A percentile compares a stretch with the other conserved stretches of the same genome.
These are phyloP conservation scores for Labia minor DNA, from an alignment of 2,888 invertebrate genomes.

Conservation along the genomic window DNA sequence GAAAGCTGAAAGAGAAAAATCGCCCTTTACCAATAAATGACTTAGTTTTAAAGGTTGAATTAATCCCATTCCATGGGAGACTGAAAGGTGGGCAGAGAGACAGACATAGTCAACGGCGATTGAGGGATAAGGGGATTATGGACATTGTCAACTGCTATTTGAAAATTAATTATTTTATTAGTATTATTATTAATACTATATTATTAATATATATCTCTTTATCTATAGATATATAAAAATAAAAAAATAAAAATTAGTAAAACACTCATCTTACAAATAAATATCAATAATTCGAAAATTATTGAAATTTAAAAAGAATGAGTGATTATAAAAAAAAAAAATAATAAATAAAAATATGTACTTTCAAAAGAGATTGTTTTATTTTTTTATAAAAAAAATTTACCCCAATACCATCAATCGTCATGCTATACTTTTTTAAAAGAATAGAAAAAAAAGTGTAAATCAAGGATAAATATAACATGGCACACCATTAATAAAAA, in stretches of 20 bases:
- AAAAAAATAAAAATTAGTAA: constrained; percentile 16
- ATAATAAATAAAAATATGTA: too few relatives aligned
- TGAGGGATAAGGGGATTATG: not conserved
- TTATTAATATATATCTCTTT: not conserved
- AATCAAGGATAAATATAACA: not conserved
- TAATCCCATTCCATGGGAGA: constrained; percentile 21
- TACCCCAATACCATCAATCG: not conserved
- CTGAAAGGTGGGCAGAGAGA: constrained; percentile 18
- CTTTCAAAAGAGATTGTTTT: too few relatives aligned
- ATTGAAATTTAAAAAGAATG: too few relatives aligned
- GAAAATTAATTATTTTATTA: constrained; percentile 13
- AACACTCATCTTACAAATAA: too few relatives aligned
- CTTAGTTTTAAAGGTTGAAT: not conserved
- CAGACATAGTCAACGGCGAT: not conserved
- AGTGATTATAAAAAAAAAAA: too few relatives aligned
- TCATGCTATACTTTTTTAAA: not conserved
- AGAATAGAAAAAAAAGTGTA: constrained; percentile 14
- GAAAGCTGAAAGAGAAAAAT: constrained; percentile 30
- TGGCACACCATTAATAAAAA: not conserved
- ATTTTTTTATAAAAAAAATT: not conserved
- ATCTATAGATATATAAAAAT: not conserved
- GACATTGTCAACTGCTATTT: not conserved
- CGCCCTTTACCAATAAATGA: constrained; percentile 22
- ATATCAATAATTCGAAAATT: too few relatives aligned
- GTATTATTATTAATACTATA: not conserved